A percentile compares a stretch with the other conserved stretches of the same genome.
Conservation (phyloP, 2,113 vertebrate species). For the Chionis minor region DNA sequence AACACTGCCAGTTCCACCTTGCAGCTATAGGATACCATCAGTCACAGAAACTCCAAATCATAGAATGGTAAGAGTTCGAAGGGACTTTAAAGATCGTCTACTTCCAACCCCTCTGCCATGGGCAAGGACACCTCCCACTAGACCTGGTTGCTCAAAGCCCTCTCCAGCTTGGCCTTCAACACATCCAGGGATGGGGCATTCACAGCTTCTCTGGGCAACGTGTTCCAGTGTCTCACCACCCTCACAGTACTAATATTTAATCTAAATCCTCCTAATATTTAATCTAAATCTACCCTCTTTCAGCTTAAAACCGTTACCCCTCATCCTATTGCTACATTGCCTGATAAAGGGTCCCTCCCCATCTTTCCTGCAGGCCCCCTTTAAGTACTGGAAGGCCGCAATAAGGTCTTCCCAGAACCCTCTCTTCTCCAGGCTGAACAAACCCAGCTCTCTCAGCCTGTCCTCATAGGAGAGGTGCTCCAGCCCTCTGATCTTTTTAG, state of each 20-base stretch:
- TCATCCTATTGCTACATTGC: background rate
- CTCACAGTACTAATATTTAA: background rate
- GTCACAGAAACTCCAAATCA: background rate
- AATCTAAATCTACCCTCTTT: background rate
- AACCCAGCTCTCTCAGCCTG: background rate
- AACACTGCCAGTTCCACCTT: background rate
- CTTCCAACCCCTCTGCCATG: background rate
- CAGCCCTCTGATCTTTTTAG: background rate
- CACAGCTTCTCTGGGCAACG: background rate
- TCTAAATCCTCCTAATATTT: background rate
- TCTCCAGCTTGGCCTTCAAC: background rate
- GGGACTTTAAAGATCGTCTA: background rate
- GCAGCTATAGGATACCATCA: background rate
- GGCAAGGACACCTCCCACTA: background rate
- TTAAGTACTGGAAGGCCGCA: background rate
- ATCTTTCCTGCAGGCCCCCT: background rate
- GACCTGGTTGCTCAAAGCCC: background rate
- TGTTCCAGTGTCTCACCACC: background rate
- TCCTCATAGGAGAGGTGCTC: background rate
- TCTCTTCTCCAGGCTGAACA: background rate
- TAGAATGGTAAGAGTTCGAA: background rate
- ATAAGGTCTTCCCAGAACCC: background rate
- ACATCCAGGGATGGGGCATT: background rate
- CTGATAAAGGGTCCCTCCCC: background rate
- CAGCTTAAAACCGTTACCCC: background rate